phyloP scores from a whole-genome alignment of 1,140 invertebrate species.

The Coelopa frigida region DNA sequence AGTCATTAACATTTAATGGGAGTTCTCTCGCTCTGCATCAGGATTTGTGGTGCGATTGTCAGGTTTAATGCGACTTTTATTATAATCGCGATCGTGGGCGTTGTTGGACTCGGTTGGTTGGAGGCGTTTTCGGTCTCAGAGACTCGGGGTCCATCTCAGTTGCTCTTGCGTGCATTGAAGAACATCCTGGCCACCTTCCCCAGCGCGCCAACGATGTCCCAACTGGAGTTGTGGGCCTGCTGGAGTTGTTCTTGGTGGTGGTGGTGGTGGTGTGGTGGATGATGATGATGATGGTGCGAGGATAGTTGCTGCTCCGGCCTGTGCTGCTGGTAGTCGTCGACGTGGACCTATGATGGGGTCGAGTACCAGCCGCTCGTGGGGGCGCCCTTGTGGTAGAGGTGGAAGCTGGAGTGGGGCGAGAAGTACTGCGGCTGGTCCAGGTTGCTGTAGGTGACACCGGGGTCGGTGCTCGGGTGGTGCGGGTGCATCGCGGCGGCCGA shows the following conservation, averaged over 20 bases:
- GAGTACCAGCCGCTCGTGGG: constrained; percentile 66
- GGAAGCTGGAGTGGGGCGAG: constrained; percentile 72
- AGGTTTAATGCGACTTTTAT: too few species aligned
- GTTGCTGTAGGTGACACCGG: constrained; percentile 53
- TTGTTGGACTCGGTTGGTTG: too few species aligned
- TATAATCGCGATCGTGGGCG: too few species aligned
- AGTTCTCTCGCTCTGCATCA: too few species aligned
- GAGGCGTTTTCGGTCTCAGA: too few species aligned
- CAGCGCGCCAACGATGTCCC: constrained; percentile 37
- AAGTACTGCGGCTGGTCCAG: constrained; percentile 79
- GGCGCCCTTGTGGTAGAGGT: constrained; percentile 71
- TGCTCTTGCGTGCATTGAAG: constrained; percentile 31
- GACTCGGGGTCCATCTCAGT: constrained; percentile 8
- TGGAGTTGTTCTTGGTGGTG: constrained; percentile 14
- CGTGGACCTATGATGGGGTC: constrained; percentile 57
- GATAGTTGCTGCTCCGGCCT: constrained; percentile 12
- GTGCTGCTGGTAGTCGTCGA: constrained; percentile 11
- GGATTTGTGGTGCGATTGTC: too few species aligned
- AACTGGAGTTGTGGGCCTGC: constrained; percentile 14
- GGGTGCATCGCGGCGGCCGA: constrained; percentile 52
- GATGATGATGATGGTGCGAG: constrained; percentile 11
- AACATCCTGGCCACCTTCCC: constrained; percentile 42
- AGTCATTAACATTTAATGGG: too few species aligned
- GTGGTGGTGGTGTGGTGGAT: constrained; percentile 2
- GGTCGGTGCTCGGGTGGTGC: constrained; percentile 34